A percentile compares a stretch with the other conserved stretches of the same genome.
These are phyloP conservation scores for Pristionchus entomophagus DNA, from an alignment of 2,888 invertebrate genomes.

Conservation along the genomic window DNA sequence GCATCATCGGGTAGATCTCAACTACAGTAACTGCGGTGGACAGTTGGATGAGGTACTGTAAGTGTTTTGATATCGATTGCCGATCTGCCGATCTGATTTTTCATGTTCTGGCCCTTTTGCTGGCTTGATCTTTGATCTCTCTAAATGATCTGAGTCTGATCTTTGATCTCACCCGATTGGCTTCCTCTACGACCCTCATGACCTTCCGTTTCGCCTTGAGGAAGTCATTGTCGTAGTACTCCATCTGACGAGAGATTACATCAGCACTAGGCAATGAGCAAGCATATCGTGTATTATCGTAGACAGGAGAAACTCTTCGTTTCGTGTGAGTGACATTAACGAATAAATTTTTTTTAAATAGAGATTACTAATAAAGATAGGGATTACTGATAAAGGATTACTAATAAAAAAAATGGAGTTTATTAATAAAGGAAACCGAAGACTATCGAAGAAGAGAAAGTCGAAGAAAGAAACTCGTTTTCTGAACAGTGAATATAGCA, in stretches of 20 bases:
- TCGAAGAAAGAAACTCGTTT: neutral
- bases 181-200: slow-evolving; percentile 68
- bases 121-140: slow-evolving; percentile 1
- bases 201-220: slow-evolving; percentile 63
- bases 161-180: slow-evolving; percentile 63
- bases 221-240: slow-evolving; percentile 69
- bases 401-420: too few species aligned
- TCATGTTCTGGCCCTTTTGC: too few species aligned
- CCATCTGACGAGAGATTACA: slow-evolving; percentile 60
- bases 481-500: too few species aligned
- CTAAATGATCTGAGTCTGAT: too few species aligned
- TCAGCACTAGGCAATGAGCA: neutral
- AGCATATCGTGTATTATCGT: neutral
- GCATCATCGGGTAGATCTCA: slow-evolving; percentile 69
- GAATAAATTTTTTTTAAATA: too few species aligned
- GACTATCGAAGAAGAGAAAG: neutral
- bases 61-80: neutral
- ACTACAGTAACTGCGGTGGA: slow-evolving; percentile 69
- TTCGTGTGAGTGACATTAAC: too few species aligned
- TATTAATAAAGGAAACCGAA: too few species aligned
- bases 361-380: too few species aligned
- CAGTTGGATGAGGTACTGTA: slow-evolving; percentile 73
- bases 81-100: neutral
- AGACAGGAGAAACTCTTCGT: too few species aligned
- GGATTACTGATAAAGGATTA: too few species aligned